A percentile compares a stretch with the other conserved stretches of the same genome.
Conservation (phyloP, 2,797 vertebrate species). For the Chrysocyon brachyurus region DNA sequence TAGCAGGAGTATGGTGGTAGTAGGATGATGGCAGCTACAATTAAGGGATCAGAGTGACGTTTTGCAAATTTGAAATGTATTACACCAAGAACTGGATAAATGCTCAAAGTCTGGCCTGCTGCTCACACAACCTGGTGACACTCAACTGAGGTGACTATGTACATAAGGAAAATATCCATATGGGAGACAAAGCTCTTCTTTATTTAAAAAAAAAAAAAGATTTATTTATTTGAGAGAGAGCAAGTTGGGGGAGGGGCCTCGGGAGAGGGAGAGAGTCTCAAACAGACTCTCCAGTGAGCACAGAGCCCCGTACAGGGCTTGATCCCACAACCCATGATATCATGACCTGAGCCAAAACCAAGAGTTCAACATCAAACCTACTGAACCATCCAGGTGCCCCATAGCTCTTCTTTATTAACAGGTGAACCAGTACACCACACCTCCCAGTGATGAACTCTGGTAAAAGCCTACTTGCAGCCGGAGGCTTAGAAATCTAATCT, state of each 20-base stretch:
- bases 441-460: not conserved
- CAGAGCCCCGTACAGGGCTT: not conserved
- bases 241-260: not conserved
- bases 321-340: not conserved
- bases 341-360: not conserved
- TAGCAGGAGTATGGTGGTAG: not conserved
- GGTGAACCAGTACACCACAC: not conserved
- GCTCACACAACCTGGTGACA: not conserved
- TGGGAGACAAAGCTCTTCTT: not conserved
- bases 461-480: not conserved
- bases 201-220: not conserved
- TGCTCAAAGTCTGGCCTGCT: not conserved
- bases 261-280: not conserved
- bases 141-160: not conserved
- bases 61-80: not conserved
- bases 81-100: not conserved
- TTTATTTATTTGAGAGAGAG: not conserved
- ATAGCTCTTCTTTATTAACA: not conserved
- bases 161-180: not conserved
- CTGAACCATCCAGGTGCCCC: not conserved
- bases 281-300: not conserved
- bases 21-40: not conserved
- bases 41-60: not conserved
- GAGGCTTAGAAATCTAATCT: not conserved
- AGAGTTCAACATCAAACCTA: not conserved